Evolutionary conservation across 2,113 vertebrate species (phyloP).

Genomic region (Propithecus coquereli): DNA sequence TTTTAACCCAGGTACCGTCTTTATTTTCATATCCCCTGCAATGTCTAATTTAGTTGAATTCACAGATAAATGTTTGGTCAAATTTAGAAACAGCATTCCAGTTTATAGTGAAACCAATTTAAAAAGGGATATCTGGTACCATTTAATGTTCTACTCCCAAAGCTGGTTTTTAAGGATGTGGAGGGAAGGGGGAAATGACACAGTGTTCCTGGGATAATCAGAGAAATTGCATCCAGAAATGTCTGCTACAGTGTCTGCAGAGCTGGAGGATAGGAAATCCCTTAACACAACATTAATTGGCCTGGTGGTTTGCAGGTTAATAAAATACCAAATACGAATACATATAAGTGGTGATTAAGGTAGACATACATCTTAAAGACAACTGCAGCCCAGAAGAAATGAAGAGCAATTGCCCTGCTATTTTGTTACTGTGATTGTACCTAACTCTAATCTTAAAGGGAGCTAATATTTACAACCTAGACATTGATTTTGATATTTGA

Average conservation of each 20-base stretch:
- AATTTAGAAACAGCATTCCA: neutral
- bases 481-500: neutral
- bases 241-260: neutral
- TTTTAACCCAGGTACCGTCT: neutral
- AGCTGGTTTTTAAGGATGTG: neutral
- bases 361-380: neutral
- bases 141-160: neutral
- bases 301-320: neutral
- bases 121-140: neutral
- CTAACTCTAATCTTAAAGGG: neutral
- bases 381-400: neutral
- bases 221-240: neutral
- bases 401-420: neutral
- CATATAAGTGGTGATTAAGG: neutral
- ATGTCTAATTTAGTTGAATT: neutral
- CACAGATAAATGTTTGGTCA: neutral
- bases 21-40: neutral
- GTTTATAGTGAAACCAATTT: neutral
- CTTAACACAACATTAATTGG: no score
- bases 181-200: neutral
- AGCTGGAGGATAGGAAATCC: neutral
- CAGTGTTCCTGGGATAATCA: neutral
- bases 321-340: neutral
- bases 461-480: neutral
- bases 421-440: neutral